phyloP scores from a whole-genome alignment of 2,888 invertebrate species.

The Ophioninae sp. region DNA sequence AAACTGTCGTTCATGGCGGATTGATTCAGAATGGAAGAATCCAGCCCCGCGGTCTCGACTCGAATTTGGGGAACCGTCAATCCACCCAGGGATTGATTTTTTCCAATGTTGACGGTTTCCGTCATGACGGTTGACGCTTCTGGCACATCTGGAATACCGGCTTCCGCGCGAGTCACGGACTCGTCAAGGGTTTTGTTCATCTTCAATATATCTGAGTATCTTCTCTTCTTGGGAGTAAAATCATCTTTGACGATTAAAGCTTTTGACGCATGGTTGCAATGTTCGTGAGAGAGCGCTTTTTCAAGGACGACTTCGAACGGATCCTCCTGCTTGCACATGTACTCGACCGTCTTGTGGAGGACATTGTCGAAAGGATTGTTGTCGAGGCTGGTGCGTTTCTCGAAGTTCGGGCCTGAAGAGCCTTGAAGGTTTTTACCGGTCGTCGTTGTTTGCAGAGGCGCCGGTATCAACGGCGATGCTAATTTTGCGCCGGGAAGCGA shows the following conservation, averaged over 20 bases:
- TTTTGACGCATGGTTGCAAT: slow-evolving; percentile 10
- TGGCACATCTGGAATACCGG: background rate
- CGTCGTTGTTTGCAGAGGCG: slow-evolving; percentile 59
- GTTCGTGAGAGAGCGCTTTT: slow-evolving; percentile 66
- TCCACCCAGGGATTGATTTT: background rate
- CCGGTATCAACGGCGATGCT: slow-evolving; percentile 74
- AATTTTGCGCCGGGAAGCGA: slow-evolving; percentile 64
- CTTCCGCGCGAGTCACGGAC: slow-evolving; percentile 46
- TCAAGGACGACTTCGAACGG: slow-evolving; percentile 75
- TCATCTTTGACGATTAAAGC: slow-evolving; percentile 66
- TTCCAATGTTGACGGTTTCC: background rate
- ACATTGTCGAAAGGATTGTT: slow-evolving; percentile 78
- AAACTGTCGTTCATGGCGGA: slow-evolving; percentile 75
- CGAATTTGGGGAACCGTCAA: background rate
- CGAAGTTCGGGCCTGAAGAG: background rate
- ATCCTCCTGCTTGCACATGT: slow-evolving; percentile 74
- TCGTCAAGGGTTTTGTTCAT: slow-evolving; percentile 72
- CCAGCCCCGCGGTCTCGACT: slow-evolving; percentile 13
- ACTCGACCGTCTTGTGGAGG: slow-evolving; percentile 73
- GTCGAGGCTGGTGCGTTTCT: slow-evolving; percentile 69
- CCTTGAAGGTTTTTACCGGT: background rate
- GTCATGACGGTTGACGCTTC: background rate
- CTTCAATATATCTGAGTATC: slow-evolving; percentile 66
- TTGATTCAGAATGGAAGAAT: slow-evolving; percentile 72
- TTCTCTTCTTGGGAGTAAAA: slow-evolving; percentile 59